Evolutionary conservation across 1,140 invertebrate species (phyloP), one percentile per base, ranked within the genome.

Genomic region (Globodera rostochiensis): DNA sequence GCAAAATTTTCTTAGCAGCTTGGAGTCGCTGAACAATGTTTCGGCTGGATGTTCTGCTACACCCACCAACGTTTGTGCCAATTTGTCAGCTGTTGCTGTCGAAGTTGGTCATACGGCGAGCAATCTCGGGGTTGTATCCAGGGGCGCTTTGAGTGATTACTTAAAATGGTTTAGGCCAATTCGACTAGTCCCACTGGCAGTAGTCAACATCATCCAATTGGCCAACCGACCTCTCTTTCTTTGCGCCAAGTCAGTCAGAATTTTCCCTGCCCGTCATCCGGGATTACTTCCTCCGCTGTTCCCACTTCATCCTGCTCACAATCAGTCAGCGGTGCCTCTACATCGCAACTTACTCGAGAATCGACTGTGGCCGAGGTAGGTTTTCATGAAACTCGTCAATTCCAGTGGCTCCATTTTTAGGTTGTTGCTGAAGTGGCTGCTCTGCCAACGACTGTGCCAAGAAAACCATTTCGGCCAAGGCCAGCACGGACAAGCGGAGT

Each of bases 351-450:
- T 3, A 45, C 64, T 6, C 66, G 77, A 21, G 77, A 78, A 69
- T 78, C 77, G 6, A 78, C 77, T 70, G 77, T 78, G 8, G 77
- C 77, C 4, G 77, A 78, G 49, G 77, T 78, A 49, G 25, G 50
- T 74, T 21, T 36, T 13, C 13, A 13, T 74, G 21, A 9, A 9
- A 11, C n/a, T 47, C 36, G 11, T 21, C 67, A 69, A 69, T 69
- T 69, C 67, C 36, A 21, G 8, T 21, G 67, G 0, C 36, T 69
- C 2, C 69, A 36, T 71, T 73, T 7, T 57, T 45, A 81, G 80
- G 74, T 77, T 13, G 77, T 75, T 73, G 81, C 79, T 5, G 81
- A 80, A 21, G 81, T 73, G 3, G 81, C 80, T 21, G 71, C 80
- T 49, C 50, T 74, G 46, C 81, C 80, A 6, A 73, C 69, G 46